Base-by-base conservation (phyloP, 2,888 invertebrate genomes). In the Thereva unica region DNA sequence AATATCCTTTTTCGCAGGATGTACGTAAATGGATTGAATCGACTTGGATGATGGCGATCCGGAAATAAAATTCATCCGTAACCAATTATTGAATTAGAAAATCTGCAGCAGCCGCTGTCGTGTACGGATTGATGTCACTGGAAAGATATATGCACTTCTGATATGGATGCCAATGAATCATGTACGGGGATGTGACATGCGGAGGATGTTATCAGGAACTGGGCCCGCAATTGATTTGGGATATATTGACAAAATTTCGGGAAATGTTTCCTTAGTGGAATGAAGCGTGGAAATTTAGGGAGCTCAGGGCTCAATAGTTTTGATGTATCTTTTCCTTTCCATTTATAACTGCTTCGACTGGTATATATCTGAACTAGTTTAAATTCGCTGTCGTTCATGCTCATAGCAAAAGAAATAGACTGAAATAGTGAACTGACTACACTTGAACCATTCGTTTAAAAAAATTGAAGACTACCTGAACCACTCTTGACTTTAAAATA, bases 11-110 rank as follows among this genome's bases (percentile, higher is more conserved):
- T 50, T 49, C 40, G 50, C 61, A 64, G 64, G 64, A 64, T 64
- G 53, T 52, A 37, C 52, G 50, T 53, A 64, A 64, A 64, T 53
- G 53, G 45, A 40, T 50, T 64, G 64, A 53, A 64, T 64, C 10
- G 34, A 41, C 40, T 12, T 10, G 5, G 8, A 42, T 12, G 45
- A 40, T 34, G 45, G 45, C 37, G 38, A 66, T 34, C 65, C 70
- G 70, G 70, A 70, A 67, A 70, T 70, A 65, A 68, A 68, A 70
- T 69, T 67, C 68, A 67, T 70, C 65, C 63, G 66, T 70, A 70
- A 59, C 67, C 68, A 68, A 70, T 70, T 68, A 70, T 65, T 67
- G 61, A 63, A 68, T 69, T 67, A 64, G 52, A 64, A 53, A 53
- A 64, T 44, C 50, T 53, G 53, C 10, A 9, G 9, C 42, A 42